Conservation (phyloP, 2,113 vertebrate species). For the Lophura nycthemera region DNA sequence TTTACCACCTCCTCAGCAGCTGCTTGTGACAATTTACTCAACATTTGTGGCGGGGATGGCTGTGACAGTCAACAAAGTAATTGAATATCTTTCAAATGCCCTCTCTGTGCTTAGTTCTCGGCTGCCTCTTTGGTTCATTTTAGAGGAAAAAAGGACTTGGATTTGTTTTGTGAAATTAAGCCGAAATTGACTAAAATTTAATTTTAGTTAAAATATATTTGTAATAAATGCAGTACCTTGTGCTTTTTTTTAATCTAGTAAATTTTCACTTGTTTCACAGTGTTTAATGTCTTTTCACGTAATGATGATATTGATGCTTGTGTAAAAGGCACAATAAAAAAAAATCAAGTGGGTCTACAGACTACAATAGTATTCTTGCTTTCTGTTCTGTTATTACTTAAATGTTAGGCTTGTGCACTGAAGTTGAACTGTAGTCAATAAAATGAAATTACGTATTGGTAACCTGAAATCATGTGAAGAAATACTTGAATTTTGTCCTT, state of each 20-base stretch:
- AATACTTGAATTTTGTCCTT: constrained; percentile 7
- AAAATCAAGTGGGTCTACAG: background rate
- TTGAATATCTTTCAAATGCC: background rate
- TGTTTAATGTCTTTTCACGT: background rate
- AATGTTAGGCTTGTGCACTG: background rate
- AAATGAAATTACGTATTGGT: constrained; percentile 1
- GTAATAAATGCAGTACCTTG: background rate
- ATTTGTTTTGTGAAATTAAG: background rate
- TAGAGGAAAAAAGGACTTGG: background rate
- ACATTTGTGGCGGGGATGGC: background rate
- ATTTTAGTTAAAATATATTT: background rate
- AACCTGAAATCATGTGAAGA: background rate
- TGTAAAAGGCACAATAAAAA: background rate
- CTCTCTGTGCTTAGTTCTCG: background rate
- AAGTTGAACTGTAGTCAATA: background rate
- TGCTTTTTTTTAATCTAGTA: background rate
- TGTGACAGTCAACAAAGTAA: background rate
- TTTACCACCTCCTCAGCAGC: background rate
- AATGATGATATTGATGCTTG: background rate
- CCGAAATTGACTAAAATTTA: background rate
- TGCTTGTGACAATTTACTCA: background rate
- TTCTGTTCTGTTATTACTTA: constrained; percentile 5
- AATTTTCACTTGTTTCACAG: background rate
- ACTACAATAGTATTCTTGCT: background rate
- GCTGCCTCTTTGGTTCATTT: background rate